Evolutionary conservation across 2,113 vertebrate genomes (phyloP).

Genomic region (Solea senegalensis): DNA sequence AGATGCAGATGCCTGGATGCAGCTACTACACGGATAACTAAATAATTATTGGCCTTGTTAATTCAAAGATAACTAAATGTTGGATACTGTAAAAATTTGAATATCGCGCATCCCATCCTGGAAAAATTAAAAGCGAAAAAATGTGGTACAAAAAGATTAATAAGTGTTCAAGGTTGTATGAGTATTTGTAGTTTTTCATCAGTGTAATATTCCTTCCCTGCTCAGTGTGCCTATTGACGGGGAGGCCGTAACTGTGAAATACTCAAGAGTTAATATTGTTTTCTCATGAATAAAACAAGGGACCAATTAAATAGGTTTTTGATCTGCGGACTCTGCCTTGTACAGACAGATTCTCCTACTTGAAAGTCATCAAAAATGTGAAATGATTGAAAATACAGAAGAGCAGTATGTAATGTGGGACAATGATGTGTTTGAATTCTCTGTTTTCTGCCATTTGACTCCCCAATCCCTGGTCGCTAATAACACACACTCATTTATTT

Average conservation of each 20-base stretch:
- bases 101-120: no score
- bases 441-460: slow-evolving; percentile 40
- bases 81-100: background rate
- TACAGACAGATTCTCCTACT: background rate
- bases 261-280: slow-evolving; percentile 6
- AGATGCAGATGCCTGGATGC: slow-evolving; percentile 3
- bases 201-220: background rate
- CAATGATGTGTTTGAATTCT: slow-evolving; percentile 18
- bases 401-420: slow-evolving; percentile 13
- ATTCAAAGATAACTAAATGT: background rate
- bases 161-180: background rate
- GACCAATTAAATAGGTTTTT: background rate
- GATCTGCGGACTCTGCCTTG: background rate
- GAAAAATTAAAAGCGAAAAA: no score
- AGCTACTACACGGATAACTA: background rate
- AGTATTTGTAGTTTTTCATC: no score
- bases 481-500: slow-evolving; percentile 23
- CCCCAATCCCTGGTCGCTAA: slow-evolving; percentile 25
- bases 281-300: background rate
- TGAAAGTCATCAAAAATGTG: background rate
- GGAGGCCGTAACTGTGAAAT: slow-evolving; percentile 32
- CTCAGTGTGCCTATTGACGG: background rate
- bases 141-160: background rate
- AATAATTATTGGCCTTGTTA: background rate
- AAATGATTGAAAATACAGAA: background rate